Conservation (phyloP, 2,888 invertebrate genomes). For the Orthosia gracilis region DNA sequence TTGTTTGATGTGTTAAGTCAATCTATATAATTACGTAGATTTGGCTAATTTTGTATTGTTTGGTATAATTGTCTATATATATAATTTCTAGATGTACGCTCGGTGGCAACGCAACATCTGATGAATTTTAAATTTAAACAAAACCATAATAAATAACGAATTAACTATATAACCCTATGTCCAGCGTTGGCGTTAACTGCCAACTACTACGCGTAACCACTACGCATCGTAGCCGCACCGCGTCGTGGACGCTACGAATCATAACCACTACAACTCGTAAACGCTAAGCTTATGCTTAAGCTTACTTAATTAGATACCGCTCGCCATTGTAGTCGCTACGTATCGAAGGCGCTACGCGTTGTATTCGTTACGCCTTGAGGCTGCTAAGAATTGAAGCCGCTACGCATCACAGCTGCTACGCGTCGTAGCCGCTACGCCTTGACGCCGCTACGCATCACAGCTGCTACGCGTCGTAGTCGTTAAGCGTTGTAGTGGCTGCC, state of each 20-base stretch:
- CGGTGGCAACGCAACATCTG: background rate
- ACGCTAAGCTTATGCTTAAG: too few relatives aligned
- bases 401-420: background rate
- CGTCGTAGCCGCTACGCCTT: background rate
- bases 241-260: background rate
- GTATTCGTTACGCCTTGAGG: too few relatives aligned
- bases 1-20: conserved; percentile 19
- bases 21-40: background rate
- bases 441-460: background rate
- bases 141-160: background rate
- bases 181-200: background rate
- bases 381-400: background rate
- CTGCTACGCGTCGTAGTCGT: background rate
- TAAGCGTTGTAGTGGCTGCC: background rate
- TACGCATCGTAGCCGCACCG: background rate
- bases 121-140: background rate
- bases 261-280: background rate
- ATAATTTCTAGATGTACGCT: conserved; percentile 2
- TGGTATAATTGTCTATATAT: background rate
- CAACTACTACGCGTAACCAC: background rate
- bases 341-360: background rate
- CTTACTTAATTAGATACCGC: too few relatives aligned
- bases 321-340: background rate
- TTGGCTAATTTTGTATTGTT: conserved; percentile 1
- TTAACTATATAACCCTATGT: background rate